Evolutionary conservation across 2,113 vertebrate species (phyloP).

Genomic region (pig (Sus scrofa)): T2T-Sscrofa CM000823.6:29439501-29440000

Average conservation of each 20-base stretch:
- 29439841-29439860: slow-evolving; percentile 8
- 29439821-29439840: slow-evolving; percentile 61
- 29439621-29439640: background rate
- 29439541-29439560: slow-evolving; percentile 24
- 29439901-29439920: slow-evolving; percentile 35
- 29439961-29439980: background rate
- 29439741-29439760: slow-evolving; percentile 23
- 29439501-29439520: slow-evolving; percentile 67
- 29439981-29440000: background rate
- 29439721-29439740: slow-evolving; percentile 50
- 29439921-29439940: background rate
- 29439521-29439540: slow-evolving; percentile 68
- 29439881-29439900: background rate
- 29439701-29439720: slow-evolving; percentile 57
- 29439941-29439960: background rate
- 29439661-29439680: slow-evolving; percentile 50
- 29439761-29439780: background rate
- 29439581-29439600: slow-evolving; percentile 58
- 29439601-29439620: slow-evolving; percentile 63
- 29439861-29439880: background rate
- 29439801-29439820: background rate
- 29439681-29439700: background rate
- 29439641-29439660: background rate
- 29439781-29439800: slow-evolving; percentile 70
- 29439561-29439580: slow-evolving; percentile 24